Evolutionary conservation across 1,140 invertebrate species (phyloP), one percentile per base, ranked within the genome.

Genomic region (Brachionus manjavacas): DNA sequence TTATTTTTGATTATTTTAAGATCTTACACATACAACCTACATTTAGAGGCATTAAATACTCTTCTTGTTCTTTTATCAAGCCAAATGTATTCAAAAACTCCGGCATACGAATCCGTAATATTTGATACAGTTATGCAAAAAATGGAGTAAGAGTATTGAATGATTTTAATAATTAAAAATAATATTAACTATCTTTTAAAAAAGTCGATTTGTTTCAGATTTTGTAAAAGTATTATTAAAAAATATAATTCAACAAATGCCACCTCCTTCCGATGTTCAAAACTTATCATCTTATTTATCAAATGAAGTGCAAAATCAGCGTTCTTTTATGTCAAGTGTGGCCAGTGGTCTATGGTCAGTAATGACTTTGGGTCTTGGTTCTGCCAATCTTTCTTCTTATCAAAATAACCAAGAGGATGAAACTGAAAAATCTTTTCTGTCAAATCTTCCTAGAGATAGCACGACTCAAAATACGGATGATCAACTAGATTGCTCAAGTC

Each of bases 1-100:
- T 12, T 55, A 12, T 46, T 60, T n/a, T 79, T 7, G n/a, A 20
- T 64, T 9, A 23, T 52, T 46, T 84, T 74, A 64, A 85, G 84
- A n/a, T 25, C 66, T 12, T 74, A 72, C 14, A 64, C 68, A 8
- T 85, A 85, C 72, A 68, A 55, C 60, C 23, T 85, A 49, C 85
- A 95, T 86, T 88, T 95, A 85, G 96, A 98, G 89, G 93, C 94
- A 43, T 92, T 96, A 52, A 96, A 96, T 88, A 93, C 93, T 41
- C 88, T 97, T 23, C 90, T 97, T 4, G 93, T 95, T 0, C 88
- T 97, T 20, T 91, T 97, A 85, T 96, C 95, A 0, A 93, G 95
- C 64, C 95, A 96, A 89, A 92, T 97, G 89, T 96, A 95, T 86
- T 91, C 90, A 86, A 92, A 93, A 9, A 92, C 92, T 87, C 91